Conservation (phyloP, 2,888 invertebrate genomes). For the Saturnia japonica region DNA sequence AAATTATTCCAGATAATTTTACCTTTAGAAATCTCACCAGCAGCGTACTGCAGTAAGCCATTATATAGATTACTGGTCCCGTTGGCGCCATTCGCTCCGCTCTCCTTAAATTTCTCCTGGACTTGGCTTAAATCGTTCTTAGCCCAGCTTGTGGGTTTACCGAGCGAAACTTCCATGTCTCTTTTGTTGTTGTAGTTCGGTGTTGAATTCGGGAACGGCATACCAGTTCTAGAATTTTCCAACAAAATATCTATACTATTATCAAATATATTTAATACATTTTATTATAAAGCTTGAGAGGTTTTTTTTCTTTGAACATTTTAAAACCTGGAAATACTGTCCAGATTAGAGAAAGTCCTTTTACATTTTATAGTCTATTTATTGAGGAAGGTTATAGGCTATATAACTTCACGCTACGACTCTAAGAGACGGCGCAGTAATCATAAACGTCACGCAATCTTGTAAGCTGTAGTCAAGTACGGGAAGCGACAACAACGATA, state of each 20-base stretch:
- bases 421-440: no score
- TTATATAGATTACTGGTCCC: constrained; percentile 69
- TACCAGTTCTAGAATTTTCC: constrained; percentile 78
- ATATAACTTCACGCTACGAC: no score
- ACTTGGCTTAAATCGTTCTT: constrained; percentile 79
- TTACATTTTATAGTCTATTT: no score
- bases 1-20: constrained; percentile 26
- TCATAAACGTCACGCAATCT: no score
- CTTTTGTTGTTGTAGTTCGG: constrained; percentile 80
- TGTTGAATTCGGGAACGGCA: constrained; percentile 84
- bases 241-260: background rate
- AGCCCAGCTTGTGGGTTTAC: constrained; percentile 58
- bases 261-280: no score
- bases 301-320: no score
- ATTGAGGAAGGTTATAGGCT: no score
- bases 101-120: constrained; percentile 61
- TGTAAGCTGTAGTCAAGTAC: no score
- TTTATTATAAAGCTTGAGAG: no score
- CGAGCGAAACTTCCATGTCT: constrained; percentile 67
- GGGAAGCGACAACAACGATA: no score
- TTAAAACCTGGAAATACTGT: no score
- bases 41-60: constrained; percentile 80
- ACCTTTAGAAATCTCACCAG: constrained; percentile 85
- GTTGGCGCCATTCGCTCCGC: constrained; percentile 62
- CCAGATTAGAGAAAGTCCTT: no score